Percentiles rank a stretch among this genome's conserved stretches.
Conservation (phyloP, 2,113 vertebrate species). For the Tringa solitaria region DNA sequence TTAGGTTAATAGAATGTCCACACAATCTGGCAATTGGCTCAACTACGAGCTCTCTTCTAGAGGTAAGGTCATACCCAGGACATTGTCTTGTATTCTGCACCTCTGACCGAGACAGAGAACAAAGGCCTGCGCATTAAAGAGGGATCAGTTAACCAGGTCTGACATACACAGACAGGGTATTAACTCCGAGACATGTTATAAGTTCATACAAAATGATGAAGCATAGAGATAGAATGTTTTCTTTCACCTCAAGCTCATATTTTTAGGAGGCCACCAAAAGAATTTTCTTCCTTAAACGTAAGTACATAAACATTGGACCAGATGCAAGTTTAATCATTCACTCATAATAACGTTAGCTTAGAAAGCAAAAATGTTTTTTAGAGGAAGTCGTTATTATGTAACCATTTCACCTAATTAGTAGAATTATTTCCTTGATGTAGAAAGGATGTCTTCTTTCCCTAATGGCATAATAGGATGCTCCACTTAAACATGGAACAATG, state of each 20-base stretch:
- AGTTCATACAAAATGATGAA: not conserved
- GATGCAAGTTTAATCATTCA: not conserved
- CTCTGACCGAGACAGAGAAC: not conserved
- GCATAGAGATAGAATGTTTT: not conserved
- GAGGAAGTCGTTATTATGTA: not conserved
- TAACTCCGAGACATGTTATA: not conserved
- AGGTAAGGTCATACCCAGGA: not conserved
- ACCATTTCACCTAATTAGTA: not conserved
- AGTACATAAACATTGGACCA: not conserved
- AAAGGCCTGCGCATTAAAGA: not conserved
- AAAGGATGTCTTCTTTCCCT: conserved; percentile 7
- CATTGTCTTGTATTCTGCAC: not conserved
- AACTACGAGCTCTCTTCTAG: not conserved
- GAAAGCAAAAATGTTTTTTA: not conserved
- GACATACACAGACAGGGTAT: not conserved
- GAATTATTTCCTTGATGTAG: conserved; percentile 19
- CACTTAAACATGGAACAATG: not conserved
- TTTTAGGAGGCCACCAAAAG: not conserved
- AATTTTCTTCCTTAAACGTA: not conserved
- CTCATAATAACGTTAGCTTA: not conserved
- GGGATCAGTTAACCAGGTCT: not conserved
- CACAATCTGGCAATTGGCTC: not conserved
- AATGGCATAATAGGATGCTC: not conserved
- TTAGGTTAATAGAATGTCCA: not conserved
- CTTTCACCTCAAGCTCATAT: not conserved